Conservation (phyloP, 2,888 invertebrate genomes). For the Acrobasis suavella region DNA sequence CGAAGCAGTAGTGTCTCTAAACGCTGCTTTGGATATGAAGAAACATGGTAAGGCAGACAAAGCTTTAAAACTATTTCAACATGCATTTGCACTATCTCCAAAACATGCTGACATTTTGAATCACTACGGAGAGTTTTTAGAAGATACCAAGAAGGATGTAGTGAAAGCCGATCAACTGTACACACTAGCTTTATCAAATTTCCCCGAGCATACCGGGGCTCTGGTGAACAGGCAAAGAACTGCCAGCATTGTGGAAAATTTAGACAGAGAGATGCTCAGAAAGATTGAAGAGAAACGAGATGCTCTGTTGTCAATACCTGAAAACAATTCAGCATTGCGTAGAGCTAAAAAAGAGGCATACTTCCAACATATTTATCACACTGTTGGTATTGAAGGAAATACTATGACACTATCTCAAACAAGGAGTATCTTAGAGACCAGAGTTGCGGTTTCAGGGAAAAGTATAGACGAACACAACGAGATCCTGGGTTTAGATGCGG, state of each 20-base stretch:
- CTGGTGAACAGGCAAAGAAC: constrained; percentile 92
- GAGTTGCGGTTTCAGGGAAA: constrained; percentile 89
- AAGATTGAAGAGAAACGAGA: constrained; percentile 93
- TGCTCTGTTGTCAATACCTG: constrained; percentile 90
- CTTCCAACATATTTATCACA: constrained; percentile 97
- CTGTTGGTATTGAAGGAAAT: constrained; percentile 98
- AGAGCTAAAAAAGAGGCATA: constrained; percentile 97
- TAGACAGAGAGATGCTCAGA: constrained; percentile 90
- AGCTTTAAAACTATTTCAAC: constrained; percentile 92
- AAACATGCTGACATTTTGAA: constrained; percentile 95
- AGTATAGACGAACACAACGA: constrained; percentile 98
- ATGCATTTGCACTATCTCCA: constrained; percentile 95
- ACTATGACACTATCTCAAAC: constrained; percentile 97
- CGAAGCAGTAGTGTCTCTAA: constrained; percentile 93
- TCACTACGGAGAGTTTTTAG: constrained; percentile 96
- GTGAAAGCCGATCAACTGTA: constrained; percentile 96
- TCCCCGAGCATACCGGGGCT: constrained; percentile 92
- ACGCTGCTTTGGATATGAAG: constrained; percentile 93
- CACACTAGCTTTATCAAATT: constrained; percentile 90
- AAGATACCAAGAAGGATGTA: constrained; percentile 91
- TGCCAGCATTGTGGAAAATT: constrained; percentile 92
- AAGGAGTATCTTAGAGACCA: constrained; percentile 94
- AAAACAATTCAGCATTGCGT: constrained; percentile 89
- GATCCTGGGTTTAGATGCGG: constrained; percentile 95
- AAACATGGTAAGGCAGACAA: constrained; percentile 91